Conservation (phyloP, 2,888 invertebrate genomes). For the Melinaea menophilus region DNA sequence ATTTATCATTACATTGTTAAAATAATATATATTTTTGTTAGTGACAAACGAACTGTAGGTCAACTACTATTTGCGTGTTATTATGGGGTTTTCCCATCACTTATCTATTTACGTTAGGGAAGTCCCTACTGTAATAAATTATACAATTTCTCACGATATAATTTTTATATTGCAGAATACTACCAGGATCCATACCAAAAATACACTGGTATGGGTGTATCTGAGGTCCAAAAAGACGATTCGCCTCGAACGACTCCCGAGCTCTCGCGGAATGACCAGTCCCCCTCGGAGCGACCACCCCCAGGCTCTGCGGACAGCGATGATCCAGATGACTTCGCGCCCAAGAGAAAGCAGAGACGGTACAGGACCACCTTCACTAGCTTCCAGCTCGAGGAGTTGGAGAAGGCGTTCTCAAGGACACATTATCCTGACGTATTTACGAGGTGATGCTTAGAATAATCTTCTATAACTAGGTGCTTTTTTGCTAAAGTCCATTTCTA, state of each 20-base stretch:
- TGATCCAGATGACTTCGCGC: constrained; percentile 87
- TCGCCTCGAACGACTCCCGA: constrained; percentile 71
- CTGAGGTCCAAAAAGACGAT: constrained; percentile 55
- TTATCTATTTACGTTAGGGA: neutral
- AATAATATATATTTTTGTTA: too few species aligned
- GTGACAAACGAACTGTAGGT: too few species aligned
- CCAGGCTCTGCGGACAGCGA: constrained; percentile 81
- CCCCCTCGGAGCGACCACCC: constrained; percentile 71
- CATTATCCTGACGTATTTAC: constrained; percentile 99
- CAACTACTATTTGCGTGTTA: too few species aligned
- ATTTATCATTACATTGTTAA: too few species aligned
- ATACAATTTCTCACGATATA: neutral
- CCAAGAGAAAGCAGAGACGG: constrained; percentile 92
- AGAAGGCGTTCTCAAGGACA: constrained; percentile 97
- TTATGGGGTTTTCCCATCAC: too few species aligned
- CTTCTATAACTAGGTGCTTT: too few species aligned
- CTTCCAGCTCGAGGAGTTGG: constrained; percentile 95
- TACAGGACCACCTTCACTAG: constrained; percentile 97
- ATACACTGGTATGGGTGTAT: constrained; percentile 63
- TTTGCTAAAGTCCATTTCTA: too few species aligned
- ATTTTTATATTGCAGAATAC: constrained; percentile 56
- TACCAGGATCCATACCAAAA: constrained; percentile 63
- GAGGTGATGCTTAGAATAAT: constrained; percentile 75
- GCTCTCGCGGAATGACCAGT: constrained; percentile 59
- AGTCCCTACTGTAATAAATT: neutral